Evolutionary conservation across 2,888 invertebrate species (phyloP), one percentile per base, ranked within the genome.

Genomic region (Cynaeus angustus): DNA sequence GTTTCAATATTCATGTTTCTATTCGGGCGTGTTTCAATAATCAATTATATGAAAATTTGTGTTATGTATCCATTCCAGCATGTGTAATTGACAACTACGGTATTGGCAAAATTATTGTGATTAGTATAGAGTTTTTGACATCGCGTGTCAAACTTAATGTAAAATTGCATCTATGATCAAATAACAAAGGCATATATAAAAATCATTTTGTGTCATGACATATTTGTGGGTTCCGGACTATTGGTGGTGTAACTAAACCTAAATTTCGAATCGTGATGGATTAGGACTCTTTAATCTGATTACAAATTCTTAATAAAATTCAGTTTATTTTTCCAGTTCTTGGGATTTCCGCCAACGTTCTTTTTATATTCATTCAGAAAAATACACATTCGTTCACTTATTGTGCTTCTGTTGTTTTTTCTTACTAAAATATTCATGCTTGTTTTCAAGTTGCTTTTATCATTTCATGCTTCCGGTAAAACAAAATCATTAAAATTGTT

Each of bases 391-490:
- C 1, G 33, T 33, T 33, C 33, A 33, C 6, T 33, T 33, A 21
- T 33, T 33, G 33, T 33, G 33, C 33, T 7, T n/a, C 33, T n/a
- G 33, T 33, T 33, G 33, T 33, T 9, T 33, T 33, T 33, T 7
- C 33, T 33, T n/a, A 7, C 33, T 41, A 12, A 41, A 41, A 41
- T 41, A 41, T 41, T 7, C 13, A 41, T 41, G 13, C 6, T 13
- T 41, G 41, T 41, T 10, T 41, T 41, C 41, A 41, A 41, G 13
- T 41, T 13, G 1, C 12, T 12, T 41, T 41, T 41, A 41, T 41
- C 33, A 33, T 33, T 21, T 33, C 33, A 7, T 33, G 33, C 12
- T 41, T 41, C 41, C 41, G 41, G 41, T 41, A 41, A 10, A 41
- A 41, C 12, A 41, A 41, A 41, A 13, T 41, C 41, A 13, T 41